Conservation (phyloP, 1,140 invertebrate genomes). For the Drosophila orosa region DNA sequence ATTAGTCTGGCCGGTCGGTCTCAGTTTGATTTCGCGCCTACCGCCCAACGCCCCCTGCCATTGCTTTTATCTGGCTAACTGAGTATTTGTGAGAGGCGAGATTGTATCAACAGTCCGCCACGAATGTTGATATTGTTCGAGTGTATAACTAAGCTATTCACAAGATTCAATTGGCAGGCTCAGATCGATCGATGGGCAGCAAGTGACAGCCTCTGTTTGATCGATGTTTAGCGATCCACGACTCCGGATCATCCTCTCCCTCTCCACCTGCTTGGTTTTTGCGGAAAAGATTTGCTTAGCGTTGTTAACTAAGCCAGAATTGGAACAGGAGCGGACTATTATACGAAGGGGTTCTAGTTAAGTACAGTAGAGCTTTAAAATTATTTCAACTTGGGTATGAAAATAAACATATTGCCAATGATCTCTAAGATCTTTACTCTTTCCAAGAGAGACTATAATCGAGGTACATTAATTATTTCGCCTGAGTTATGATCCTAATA, state of each 20-base stretch:
- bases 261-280: constrained; percentile 7
- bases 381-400: not conserved
- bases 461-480: not conserved
- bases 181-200: constrained; percentile 35
- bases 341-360: not conserved
- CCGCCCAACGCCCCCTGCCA: constrained; percentile 17
- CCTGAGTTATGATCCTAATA: not conserved
- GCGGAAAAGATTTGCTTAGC: constrained; percentile 30
- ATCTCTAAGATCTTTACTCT: not conserved
- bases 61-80: constrained; percentile 41
- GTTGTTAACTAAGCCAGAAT: not conserved
- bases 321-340: constrained; percentile 15
- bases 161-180: constrained; percentile 52
- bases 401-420: not conserved
- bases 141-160: constrained; percentile 69
- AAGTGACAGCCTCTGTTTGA: constrained; percentile 48
- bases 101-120: constrained; percentile 57
- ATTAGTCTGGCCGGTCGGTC: constrained; percentile 38
- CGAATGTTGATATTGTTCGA: constrained; percentile 47
- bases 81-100: constrained; percentile 43
- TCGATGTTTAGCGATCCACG: constrained; percentile 39
- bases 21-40: constrained; percentile 23
- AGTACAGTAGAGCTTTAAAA: not conserved
- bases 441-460: not conserved
- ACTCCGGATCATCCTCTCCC: constrained; percentile 19